phyloP scores from a whole-genome alignment of 2,113 vertebrate genomes.

The Triplophysa rosa region DNA sequence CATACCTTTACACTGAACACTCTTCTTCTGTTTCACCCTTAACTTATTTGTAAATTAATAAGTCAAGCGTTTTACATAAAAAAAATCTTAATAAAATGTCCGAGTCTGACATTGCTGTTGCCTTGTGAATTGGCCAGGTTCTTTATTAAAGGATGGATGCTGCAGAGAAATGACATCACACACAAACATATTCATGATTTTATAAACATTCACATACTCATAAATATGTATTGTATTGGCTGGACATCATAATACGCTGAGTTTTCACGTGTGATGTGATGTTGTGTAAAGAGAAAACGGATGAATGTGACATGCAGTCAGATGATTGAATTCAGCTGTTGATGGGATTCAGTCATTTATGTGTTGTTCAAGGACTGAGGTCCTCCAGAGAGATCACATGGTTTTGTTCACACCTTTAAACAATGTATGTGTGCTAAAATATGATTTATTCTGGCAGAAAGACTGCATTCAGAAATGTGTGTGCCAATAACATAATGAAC shows the following conservation, averaged over 20 bases:
- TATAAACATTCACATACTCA: not conserved
- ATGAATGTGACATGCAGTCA: not conserved
- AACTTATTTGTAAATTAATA: too few species aligned
- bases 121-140: conserved; percentile 9
- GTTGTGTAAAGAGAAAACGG: not conserved
- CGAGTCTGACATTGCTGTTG: not conserved
- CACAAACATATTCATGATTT: not conserved
- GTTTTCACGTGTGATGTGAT: not conserved
- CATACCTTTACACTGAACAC: not conserved
- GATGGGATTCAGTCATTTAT: not conserved
- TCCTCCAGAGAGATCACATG: not conserved
- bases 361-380: not conserved
- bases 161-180: conserved; percentile 25
- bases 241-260: not conserved
- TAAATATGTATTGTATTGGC: not conserved
- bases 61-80: not conserved
- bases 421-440: too few species aligned
- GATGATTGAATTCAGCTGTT: not conserved
- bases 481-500: not conserved
- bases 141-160: conserved; percentile 42
- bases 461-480: not conserved
- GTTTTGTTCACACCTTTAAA: not conserved
- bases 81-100: too few species aligned
- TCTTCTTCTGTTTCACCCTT: not conserved
- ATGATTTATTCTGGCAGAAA: not conserved